These are phyloP conservation scores for Philaethria dido DNA, from an alignment of 2,888 invertebrate genomes.

Conservation along the genomic window DNA sequence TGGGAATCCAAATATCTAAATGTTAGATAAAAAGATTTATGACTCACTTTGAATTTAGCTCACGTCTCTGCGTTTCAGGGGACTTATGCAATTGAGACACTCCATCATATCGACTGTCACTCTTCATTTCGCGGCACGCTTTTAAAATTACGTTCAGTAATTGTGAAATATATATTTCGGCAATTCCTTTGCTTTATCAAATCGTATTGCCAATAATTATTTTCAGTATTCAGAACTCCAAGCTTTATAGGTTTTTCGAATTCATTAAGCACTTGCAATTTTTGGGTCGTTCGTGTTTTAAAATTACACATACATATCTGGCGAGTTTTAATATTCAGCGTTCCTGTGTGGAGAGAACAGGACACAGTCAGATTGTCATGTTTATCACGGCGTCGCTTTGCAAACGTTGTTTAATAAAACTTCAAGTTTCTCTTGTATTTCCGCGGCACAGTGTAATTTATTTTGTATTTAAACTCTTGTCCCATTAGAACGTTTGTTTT, in stretches of 20 bases:
- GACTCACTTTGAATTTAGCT: slow-evolving; percentile 49
- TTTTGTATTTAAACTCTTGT: slow-evolving; percentile 72
- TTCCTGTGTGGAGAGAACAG: slow-evolving; percentile 14
- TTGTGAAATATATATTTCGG: not conserved
- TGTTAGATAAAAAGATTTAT: slow-evolving; percentile 54
- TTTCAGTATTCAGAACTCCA: slow-evolving; percentile 3
- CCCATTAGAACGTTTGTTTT: slow-evolving; percentile 68
- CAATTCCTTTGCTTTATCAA: not conserved
- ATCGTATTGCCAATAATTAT: slow-evolving; percentile 2
- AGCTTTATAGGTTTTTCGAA: slow-evolving; percentile 9
- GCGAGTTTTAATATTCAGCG: slow-evolving; percentile 20
- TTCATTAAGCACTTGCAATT: slow-evolving; percentile 10
- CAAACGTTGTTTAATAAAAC: slow-evolving; percentile 44
- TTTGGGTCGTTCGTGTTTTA: slow-evolving; percentile 8
- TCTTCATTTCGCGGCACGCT: slow-evolving; percentile 36
- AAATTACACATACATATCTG: slow-evolving; percentile 5
- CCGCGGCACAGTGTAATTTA: slow-evolving; percentile 55
- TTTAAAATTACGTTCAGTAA: slow-evolving; percentile 4
- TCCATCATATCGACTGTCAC: slow-evolving; percentile 41
- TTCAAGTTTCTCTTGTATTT: slow-evolving; percentile 41
- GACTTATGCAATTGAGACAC: slow-evolving; percentile 42
- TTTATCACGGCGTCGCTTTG: slow-evolving; percentile 31
- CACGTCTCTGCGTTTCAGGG: slow-evolving; percentile 43
- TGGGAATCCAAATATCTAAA: slow-evolving; percentile 66
- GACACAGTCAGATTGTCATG: slow-evolving; percentile 30